These are phyloP conservation scores for Triops longicaudatus DNA, from an alignment of 1,140 invertebrate genomes.

Conservation along the genomic window DNA sequence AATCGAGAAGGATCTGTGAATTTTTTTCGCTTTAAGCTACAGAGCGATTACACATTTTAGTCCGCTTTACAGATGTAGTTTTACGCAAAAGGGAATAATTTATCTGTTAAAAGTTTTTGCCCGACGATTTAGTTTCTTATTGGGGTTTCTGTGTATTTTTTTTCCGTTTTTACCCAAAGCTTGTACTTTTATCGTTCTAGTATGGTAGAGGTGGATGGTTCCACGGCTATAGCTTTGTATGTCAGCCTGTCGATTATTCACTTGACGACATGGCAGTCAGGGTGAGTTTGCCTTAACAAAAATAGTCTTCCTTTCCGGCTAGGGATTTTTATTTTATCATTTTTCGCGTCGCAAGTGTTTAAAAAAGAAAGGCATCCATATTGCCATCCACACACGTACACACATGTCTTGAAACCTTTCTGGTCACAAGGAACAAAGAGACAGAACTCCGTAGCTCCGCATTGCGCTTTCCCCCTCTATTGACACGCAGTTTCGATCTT, in stretches of 20 bases:
- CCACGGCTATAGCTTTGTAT: constrained; percentile 30
- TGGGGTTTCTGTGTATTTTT: constrained; percentile 17
- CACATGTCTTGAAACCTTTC: neutral
- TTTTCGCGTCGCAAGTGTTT: too few relatives aligned
- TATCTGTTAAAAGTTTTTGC: neutral
- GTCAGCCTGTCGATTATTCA: constrained; percentile 29
- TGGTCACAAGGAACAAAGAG: neutral
- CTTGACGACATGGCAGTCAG: constrained; percentile 32
- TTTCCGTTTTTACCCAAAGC: constrained; percentile 16
- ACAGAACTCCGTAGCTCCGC: neutral
- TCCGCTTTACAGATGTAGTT: too few relatives aligned
- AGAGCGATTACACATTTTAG: too few relatives aligned
- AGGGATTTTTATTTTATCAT: neutral
- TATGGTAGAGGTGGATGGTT: constrained; percentile 30
- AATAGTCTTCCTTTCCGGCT: neutral
- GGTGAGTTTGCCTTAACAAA: constrained; percentile 25
- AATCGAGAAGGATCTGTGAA: too few relatives aligned
- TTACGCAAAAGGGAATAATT: too few relatives aligned
- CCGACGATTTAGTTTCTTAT: neutral
- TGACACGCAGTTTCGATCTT: neutral
- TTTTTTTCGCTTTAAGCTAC: too few relatives aligned
- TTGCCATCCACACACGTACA: neutral
- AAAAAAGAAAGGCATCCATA: neutral
- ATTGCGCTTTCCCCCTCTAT: neutral
- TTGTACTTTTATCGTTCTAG: constrained; percentile 21